phyloP scores from a whole-genome alignment of 2,888 invertebrate genomes.

The Actias luna region DNA sequence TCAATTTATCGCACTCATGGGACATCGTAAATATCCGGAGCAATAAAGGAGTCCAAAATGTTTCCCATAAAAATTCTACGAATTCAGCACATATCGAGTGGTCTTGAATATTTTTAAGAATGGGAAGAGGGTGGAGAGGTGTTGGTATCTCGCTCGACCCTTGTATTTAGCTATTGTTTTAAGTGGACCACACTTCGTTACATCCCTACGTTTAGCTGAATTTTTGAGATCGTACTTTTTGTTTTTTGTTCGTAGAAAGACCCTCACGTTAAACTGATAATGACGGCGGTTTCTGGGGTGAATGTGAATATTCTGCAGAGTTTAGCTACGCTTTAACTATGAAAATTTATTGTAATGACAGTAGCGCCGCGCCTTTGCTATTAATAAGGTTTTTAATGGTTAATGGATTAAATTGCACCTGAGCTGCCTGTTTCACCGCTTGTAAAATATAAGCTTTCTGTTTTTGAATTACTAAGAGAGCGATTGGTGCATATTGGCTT shows the following conservation, averaged over 20 bases:
- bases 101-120: constrained; percentile 64
- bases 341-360: constrained; percentile 72
- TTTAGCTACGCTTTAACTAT: constrained; percentile 63
- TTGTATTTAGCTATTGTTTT: constrained; percentile 80
- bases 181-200: constrained; percentile 79
- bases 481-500: constrained; percentile 16
- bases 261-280: constrained; percentile 78
- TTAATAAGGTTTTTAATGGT: constrained; percentile 64
- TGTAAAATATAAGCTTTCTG: constrained; percentile 15
- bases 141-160: constrained; percentile 62
- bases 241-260: constrained; percentile 61
- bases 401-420: constrained; percentile 65
- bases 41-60: constrained; percentile 67
- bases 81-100: constrained; percentile 79
- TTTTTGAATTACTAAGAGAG: constrained; percentile 25
- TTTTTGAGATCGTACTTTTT: constrained; percentile 70
- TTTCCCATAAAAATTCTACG: constrained; percentile 68
- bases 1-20: constrained; percentile 59
- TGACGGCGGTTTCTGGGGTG: constrained; percentile 57
- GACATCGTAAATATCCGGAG: constrained; percentile 65
- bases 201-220: constrained; percentile 69
- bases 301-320: constrained; percentile 41
- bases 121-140: constrained; percentile 59
- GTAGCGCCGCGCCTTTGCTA: constrained; percentile 64
- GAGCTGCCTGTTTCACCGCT: constrained; percentile 33